A percentile compares a stretch with the other conserved stretches of the same genome.
Evolutionary conservation across 2,797 vertebrate species (phyloP).

Genomic region (Caiman crocodilus): DNA sequence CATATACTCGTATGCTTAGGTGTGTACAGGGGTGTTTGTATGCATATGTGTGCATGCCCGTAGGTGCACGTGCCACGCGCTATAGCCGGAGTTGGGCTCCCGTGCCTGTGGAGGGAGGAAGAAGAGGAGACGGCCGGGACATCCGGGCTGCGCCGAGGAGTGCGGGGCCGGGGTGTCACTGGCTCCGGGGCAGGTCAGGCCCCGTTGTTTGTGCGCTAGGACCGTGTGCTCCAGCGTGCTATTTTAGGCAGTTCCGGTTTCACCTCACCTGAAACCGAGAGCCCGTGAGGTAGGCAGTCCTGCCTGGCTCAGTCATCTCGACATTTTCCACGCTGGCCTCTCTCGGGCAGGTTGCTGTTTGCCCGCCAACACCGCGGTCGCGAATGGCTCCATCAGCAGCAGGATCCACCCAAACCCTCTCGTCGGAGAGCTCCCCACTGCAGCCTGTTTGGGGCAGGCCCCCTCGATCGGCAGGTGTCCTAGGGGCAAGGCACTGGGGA

Average conservation of each 20-base stretch:
- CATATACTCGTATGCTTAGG: no score
- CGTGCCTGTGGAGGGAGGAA: background rate
- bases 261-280: background rate
- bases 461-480: no score
- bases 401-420: background rate
- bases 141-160: background rate
- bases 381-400: background rate
- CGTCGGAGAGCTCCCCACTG: background rate
- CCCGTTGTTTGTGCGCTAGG: background rate
- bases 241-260: background rate
- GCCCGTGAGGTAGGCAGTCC: no score
- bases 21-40: no score
- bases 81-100: background rate
- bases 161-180: background rate
- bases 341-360: background rate
- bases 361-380: background rate
- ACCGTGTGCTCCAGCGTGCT: no score
- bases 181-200: no score
- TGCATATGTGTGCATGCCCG: no score
- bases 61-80: background rate
- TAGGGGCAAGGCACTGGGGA: background rate
- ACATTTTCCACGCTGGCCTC: background rate
- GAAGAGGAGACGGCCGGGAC: background rate
- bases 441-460: background rate
- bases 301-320: background rate